Conservation (phyloP, 2,113 vertebrate genomes). For the Scartelaos histophorus region DNA sequence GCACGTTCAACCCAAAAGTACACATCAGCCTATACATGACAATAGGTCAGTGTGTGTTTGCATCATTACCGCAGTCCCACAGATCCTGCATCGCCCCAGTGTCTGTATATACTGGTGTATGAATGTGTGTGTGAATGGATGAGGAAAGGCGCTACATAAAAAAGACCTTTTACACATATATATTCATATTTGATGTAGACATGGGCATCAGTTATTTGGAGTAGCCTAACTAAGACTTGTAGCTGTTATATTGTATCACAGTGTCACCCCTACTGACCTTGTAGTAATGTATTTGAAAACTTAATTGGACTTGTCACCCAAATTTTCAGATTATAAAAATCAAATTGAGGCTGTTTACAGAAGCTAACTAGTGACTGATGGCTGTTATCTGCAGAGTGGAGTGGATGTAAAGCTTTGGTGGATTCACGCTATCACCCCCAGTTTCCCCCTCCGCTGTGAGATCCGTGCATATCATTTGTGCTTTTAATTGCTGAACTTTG, state of each 20-base stretch:
- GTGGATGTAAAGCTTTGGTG: slow-evolving; percentile 62
- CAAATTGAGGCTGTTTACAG: slow-evolving; percentile 48
- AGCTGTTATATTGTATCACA: neutral
- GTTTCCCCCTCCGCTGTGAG: slow-evolving; percentile 74
- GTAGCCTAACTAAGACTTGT: neutral
- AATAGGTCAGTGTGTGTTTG: too few relatives aligned
- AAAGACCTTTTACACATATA: too few relatives aligned
- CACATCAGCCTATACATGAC: too few relatives aligned
- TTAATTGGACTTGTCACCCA: neutral
- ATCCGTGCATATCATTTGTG: slow-evolving; percentile 80
- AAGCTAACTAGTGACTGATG: slow-evolving; percentile 34
- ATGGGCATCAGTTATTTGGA: too few relatives aligned
- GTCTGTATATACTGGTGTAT: too few relatives aligned
- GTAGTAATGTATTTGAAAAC: neutral
- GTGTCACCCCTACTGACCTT: neutral
- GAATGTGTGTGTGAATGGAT: too few relatives aligned
- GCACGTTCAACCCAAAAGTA: too few relatives aligned
- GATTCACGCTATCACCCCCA: slow-evolving; percentile 70
- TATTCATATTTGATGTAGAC: too few relatives aligned
- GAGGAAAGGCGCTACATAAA: too few relatives aligned
- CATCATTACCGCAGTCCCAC: too few relatives aligned
- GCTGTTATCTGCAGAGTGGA: slow-evolving; percentile 57
- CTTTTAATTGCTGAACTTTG: slow-evolving; percentile 81
- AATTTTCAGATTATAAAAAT: slow-evolving; percentile 2
- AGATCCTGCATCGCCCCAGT: too few relatives aligned